phyloP scores from a whole-genome alignment of 2,113 vertebrate genomes.

The Cervus canadensis region DNA sequence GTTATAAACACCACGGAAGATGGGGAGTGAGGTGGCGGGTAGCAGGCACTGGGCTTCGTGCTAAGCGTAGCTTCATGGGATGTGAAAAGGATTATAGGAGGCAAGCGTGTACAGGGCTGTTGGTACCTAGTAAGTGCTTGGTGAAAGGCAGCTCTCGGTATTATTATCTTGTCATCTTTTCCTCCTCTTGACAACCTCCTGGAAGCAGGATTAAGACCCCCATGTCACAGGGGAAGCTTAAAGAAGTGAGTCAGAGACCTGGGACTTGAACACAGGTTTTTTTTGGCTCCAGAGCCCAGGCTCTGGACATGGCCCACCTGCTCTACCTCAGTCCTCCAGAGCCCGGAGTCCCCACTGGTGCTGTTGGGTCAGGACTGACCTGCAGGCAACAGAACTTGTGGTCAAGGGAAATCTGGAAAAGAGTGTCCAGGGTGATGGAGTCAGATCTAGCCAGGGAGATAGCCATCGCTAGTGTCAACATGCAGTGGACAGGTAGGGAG shows the following conservation, averaged over 20 bases:
- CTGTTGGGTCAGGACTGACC: not conserved
- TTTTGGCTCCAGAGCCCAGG: not conserved
- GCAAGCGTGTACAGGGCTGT: not conserved
- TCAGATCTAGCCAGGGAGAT: not conserved
- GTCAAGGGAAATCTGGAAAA: not conserved
- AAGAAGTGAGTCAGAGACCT: not conserved
- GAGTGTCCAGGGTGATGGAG: not conserved
- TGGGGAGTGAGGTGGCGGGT: rapidly evolving
- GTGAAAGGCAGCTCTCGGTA: not conserved
- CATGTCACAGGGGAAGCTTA: not conserved
- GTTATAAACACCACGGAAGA: not conserved
- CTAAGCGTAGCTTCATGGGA: not conserved
- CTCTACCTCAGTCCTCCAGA: not conserved
- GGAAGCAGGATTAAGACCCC: not conserved
- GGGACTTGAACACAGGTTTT: not conserved
- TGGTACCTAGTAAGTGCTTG: not conserved
- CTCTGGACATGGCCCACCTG: not conserved
- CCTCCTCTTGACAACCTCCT: not conserved
- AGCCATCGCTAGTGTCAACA: not conserved
- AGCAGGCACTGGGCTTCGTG: rapidly evolving
- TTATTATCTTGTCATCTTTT: not conserved
- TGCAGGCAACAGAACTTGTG: not conserved
- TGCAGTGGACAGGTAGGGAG: not conserved
- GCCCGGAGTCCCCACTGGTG: not conserved
- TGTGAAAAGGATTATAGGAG: not conserved